Conservation (phyloP, 2,113 vertebrate species). For the Cepphus grylle region DNA sequence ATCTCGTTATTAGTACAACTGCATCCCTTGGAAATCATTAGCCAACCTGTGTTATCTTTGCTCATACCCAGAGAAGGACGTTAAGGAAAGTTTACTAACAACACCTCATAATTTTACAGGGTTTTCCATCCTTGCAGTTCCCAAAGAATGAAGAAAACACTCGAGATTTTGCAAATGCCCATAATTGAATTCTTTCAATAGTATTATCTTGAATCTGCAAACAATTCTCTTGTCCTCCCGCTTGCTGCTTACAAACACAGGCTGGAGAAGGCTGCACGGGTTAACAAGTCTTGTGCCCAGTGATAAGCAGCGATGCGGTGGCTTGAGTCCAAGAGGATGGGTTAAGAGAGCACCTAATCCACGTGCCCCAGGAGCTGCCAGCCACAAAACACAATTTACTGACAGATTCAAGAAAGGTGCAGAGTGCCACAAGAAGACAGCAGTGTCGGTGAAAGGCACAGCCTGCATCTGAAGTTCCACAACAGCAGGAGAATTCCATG, state of each 20-base stretch:
- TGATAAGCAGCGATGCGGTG: not conserved
- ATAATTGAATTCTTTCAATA: not conserved
- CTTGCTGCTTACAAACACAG: not conserved
- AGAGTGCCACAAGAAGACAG: not conserved
- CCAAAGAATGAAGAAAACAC: not conserved
- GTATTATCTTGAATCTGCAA: not conserved
- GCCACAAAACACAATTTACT: not conserved
- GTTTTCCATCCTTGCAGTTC: not conserved
- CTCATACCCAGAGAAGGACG: not conserved
- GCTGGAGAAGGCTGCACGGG: not conserved
- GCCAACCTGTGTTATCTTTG: not conserved
- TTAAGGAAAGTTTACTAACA: not conserved
- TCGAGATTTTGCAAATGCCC: not conserved
- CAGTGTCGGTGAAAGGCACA: not conserved
- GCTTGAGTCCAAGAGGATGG: not conserved
- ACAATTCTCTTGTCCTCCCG: not conserved
- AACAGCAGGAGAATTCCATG: not conserved
- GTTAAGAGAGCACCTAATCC: not conserved
- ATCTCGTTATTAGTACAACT: constrained; percentile 11
- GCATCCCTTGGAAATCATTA: constrained; percentile 1
- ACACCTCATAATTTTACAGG: not conserved
- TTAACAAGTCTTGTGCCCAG: not conserved
- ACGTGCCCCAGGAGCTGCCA: not conserved
- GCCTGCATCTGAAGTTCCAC: not conserved
- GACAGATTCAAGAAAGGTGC: not conserved